Evolutionary conservation across 2,888 invertebrate species (phyloP), one percentile per base, ranked within the genome.

Genomic region (Cylindroiulus punctatus): DNA sequence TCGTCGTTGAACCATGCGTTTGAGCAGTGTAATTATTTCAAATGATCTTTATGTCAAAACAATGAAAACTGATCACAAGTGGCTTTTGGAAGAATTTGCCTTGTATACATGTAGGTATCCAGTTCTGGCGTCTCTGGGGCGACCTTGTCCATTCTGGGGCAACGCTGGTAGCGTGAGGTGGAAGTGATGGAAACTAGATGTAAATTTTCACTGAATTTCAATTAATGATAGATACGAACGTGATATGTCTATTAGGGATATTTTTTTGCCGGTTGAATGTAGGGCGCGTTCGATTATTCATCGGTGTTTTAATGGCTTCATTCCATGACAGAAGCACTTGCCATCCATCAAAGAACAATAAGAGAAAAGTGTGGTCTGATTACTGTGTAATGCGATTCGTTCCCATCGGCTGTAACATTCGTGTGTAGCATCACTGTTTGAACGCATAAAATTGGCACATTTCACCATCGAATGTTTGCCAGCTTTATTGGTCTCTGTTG

Each of bases 341-440:
- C 52, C n/a, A 57, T 57, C 52, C 52, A 57, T 57, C 52, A 57
- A 57, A 57, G 52, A 57, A 57, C 52, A 57, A 57, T 57, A 57
- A 57, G n/a, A 57, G 19, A 57, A 57, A 57, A 57, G 2, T n/a
- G n/a, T n/a, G 5, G 5, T 5, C 52, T 57, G 52, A 57, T 57
- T 57, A 57, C n/a, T n/a, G 52, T 5, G 7, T 19, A 57, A 57
- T 57, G 52, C 52, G n/a, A 57, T 57, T 57, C 52, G 52, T 57
- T 57, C 52, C n/a, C 52, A 57, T 57, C 12, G 36, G 36, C 36
- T 36, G 2, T 4, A 36, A 4, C 3, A 36, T 36, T 4, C 36
- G 36, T 36, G 36, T 36, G 36, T 4, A n/a, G 7, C 7, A 4
- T 36, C 36, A 4, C 36, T 36, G 36, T 36, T 36, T 2, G 36